Percentiles rank a stretch among this genome's conserved stretches.
Evolutionary conservation across 2,888 invertebrate genomes (phyloP).

Genomic region (Amphipyra berbera): DNA sequence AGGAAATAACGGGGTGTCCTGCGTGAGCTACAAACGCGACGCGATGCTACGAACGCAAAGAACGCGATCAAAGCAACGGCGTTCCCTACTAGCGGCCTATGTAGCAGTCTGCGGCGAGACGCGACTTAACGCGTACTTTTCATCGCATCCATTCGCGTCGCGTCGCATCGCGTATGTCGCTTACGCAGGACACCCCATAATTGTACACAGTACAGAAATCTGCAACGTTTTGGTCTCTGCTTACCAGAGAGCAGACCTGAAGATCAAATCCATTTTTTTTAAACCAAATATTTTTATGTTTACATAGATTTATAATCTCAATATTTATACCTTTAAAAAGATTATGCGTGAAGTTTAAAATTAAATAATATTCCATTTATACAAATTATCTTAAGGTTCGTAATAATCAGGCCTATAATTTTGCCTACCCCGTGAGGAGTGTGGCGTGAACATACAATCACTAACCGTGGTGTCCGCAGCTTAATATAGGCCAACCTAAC

Average conservation of each 20-base stretch:
- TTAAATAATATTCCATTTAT: constrained; percentile 42
- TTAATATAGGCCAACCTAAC: constrained; percentile 9
- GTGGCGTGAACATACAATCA: constrained; percentile 14
- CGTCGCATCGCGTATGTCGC: too few species aligned
- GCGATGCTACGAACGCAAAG: too few species aligned
- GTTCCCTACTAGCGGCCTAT: too few species aligned
- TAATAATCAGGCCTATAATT: constrained; percentile 4
- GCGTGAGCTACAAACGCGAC: too few species aligned
- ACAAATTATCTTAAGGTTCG: constrained; percentile 38
- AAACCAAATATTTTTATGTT: constrained; percentile 4
- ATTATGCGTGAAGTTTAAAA: constrained; percentile 35
- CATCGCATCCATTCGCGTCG: too few species aligned
- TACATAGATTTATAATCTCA: constrained; percentile 43
- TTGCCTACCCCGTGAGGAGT: constrained; percentile 11
- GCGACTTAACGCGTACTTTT: too few species aligned
- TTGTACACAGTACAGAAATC: constrained; percentile 48
- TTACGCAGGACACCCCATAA: too few species aligned
- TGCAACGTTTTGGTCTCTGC: constrained; percentile 16
- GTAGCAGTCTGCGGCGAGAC: too few species aligned
- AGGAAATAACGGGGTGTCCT: too few species aligned
- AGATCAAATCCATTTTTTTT: too few species aligned
- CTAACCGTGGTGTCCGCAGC: constrained; percentile 6
- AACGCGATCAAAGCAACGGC: too few species aligned
- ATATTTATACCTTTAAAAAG: constrained; percentile 24
- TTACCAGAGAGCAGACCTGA: background rate